Conservation (phyloP, 2,888 invertebrate genomes). For the Heliconius sara region DNA sequence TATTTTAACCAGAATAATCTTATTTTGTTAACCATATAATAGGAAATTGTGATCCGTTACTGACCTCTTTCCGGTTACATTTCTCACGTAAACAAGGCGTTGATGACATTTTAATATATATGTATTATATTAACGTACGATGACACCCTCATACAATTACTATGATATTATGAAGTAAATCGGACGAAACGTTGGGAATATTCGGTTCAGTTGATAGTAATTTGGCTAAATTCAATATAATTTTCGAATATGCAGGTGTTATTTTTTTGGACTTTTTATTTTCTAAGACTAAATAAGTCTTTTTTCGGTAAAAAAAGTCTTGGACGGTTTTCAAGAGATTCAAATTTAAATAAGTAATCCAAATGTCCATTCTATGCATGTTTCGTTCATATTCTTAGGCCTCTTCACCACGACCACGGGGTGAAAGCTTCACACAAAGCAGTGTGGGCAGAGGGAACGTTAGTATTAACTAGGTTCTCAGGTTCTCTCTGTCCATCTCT, state of each 20-base stretch:
- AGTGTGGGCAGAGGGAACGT: too few relatives aligned
- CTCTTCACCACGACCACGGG: too few relatives aligned
- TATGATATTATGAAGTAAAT: slow-evolving; percentile 51
- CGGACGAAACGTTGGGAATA: slow-evolving; percentile 52
- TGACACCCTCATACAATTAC: slow-evolving; percentile 44
- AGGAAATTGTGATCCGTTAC: slow-evolving; percentile 57
- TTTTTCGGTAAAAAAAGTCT: neutral
- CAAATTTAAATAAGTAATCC: too few relatives aligned
- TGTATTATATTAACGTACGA: slow-evolving; percentile 33
- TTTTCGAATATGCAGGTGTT: neutral
- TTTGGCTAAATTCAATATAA: slow-evolving; percentile 1
- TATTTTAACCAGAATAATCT: slow-evolving; percentile 5
- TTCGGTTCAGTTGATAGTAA: slow-evolving; percentile 24
- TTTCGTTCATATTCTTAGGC: too few relatives aligned
- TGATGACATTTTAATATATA: slow-evolving; percentile 60
- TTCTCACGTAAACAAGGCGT: slow-evolving; percentile 54
- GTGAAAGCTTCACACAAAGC: too few relatives aligned
- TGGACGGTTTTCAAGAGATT: too few relatives aligned
- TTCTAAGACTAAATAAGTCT: neutral
- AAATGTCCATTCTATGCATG: too few relatives aligned
- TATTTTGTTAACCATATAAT: slow-evolving; percentile 52
- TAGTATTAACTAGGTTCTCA: too few relatives aligned
- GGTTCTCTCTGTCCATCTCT: too few relatives aligned
- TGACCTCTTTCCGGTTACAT: slow-evolving; percentile 53
- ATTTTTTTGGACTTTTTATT: neutral